phyloP scores from a whole-genome alignment of 2,797 vertebrate genomes.

The Erpetoichthys calabaricus region DNA sequence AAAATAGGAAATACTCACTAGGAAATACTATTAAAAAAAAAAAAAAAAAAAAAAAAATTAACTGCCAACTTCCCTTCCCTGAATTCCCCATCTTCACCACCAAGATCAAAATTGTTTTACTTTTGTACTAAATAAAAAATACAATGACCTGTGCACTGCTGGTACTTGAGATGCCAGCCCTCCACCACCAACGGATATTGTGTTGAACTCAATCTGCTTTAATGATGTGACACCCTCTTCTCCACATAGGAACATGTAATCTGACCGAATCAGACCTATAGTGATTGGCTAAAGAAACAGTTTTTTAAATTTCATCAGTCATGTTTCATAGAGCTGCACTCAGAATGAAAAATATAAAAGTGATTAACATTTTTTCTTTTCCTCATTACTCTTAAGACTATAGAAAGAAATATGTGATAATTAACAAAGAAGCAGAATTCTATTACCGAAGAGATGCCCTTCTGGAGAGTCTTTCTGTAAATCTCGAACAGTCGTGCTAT shows the following conservation, averaged over 20 bases:
- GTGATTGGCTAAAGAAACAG: constrained; percentile 38
- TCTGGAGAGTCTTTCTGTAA: constrained; percentile 42
- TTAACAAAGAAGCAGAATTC: too few relatives aligned
- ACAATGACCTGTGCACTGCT: constrained; percentile 40
- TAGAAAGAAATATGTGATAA: too few relatives aligned
- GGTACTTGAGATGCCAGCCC: constrained; percentile 45
- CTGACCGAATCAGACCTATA: constrained; percentile 60
- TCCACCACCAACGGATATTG: constrained; percentile 58
- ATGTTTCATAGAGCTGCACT: too few relatives aligned
- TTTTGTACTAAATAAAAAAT: too few relatives aligned
- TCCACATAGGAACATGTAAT: constrained; percentile 56
- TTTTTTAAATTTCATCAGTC: too few relatives aligned
- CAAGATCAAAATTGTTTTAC: not conserved
- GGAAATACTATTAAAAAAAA: too few relatives aligned
- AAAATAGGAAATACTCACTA: too few relatives aligned
- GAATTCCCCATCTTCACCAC: not conserved
- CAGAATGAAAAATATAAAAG: too few relatives aligned
- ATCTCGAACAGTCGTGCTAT: constrained; percentile 50
- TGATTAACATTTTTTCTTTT: too few relatives aligned
- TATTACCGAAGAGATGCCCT: constrained; percentile 52
- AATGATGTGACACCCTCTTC: constrained; percentile 29
- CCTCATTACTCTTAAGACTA: too few relatives aligned
- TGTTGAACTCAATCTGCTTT: constrained; percentile 63
- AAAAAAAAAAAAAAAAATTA: too few relatives aligned
- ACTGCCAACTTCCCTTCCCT: too few relatives aligned